Evolutionary conservation across 2,797 vertebrate genomes (phyloP).

Genomic region (Mionectes olivaceus): DNA sequence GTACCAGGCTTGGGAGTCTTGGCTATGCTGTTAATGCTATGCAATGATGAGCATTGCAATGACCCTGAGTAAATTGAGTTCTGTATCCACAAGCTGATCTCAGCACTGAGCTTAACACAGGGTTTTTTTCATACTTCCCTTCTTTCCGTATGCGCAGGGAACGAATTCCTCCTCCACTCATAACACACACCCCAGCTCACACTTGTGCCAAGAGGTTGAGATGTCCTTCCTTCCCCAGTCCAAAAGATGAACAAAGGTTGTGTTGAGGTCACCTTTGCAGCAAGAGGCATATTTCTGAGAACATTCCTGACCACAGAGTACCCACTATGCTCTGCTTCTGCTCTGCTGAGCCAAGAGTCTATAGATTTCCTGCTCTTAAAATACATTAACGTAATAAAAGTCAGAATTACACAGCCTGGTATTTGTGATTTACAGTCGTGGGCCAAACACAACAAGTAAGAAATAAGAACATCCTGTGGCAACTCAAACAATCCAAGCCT

Average conservation of each 20-base stretch:
- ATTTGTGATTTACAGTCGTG: conserved; percentile 50
- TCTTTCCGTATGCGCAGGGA: background rate
- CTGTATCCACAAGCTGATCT: background rate
- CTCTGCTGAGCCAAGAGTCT: conserved; percentile 5
- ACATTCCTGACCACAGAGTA: conserved; percentile 5
- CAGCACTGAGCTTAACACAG: background rate
- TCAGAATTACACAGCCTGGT: conserved; percentile 22
- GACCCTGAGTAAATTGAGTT: background rate
- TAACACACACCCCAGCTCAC: background rate
- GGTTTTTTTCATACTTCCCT: background rate
- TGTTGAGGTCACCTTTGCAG: conserved; percentile 22
- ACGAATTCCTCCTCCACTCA: background rate
- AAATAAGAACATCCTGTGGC: conserved; percentile 39
- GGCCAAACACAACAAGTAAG: conserved; percentile 40
- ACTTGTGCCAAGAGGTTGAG: background rate
- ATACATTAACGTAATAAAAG: conserved; percentile 51
- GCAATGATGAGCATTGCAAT: background rate
- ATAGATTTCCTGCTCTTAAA: conserved; percentile 67
- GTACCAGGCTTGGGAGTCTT: background rate
- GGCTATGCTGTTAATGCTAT: fast-evolving
- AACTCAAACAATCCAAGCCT: background rate
- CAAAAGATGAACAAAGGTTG: background rate
- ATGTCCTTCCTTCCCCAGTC: background rate
- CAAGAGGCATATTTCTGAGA: conserved; percentile 28
- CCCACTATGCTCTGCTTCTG: background rate